Percentiles rank a stretch among this genome's conserved stretches.
phyloP scores from a whole-genome alignment of 1,140 invertebrate genomes.

The Drosophila sproati region DNA sequence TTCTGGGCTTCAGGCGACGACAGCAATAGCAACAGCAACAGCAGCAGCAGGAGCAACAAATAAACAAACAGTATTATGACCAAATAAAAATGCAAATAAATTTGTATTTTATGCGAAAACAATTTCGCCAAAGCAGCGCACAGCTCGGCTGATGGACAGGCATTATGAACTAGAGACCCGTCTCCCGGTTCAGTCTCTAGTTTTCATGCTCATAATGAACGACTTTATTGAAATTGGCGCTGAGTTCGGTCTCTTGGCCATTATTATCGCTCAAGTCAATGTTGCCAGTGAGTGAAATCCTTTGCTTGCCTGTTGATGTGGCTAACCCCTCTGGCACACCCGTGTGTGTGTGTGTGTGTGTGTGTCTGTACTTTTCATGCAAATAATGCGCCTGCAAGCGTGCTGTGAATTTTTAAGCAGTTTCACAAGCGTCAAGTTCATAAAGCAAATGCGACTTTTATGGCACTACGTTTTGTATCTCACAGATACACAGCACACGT shows the following conservation, averaged over 20 bases:
- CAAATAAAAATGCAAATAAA: constrained; percentile 82
- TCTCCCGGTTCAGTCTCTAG: constrained; percentile 1
- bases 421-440: constrained; percentile 41
- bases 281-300: constrained; percentile 52
- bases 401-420: constrained; percentile 72
- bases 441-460: constrained; percentile 70
- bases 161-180: constrained; percentile 17
- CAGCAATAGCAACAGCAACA: constrained; percentile 40
- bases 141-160: constrained; percentile 44
- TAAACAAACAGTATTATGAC: constrained; percentile 80
- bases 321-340: constrained; percentile 16
- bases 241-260: constrained; percentile 30
- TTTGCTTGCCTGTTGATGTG: constrained; percentile 64
- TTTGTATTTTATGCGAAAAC: constrained; percentile 82
- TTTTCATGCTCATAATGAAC: constrained; percentile 59
- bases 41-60: constrained; percentile 50
- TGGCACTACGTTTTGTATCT: constrained; percentile 59
- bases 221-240: constrained; percentile 77
- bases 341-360: neutral
- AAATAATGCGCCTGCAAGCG: constrained; percentile 73
- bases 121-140: constrained; percentile 64
- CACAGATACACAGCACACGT: constrained; percentile 61
- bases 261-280: constrained; percentile 65
- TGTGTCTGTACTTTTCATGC: constrained; percentile 42
- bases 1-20: constrained; percentile 50